Base-by-base conservation (phyloP, 2,113 vertebrate genomes). In the Melanotaenia duboulayi region DNA sequence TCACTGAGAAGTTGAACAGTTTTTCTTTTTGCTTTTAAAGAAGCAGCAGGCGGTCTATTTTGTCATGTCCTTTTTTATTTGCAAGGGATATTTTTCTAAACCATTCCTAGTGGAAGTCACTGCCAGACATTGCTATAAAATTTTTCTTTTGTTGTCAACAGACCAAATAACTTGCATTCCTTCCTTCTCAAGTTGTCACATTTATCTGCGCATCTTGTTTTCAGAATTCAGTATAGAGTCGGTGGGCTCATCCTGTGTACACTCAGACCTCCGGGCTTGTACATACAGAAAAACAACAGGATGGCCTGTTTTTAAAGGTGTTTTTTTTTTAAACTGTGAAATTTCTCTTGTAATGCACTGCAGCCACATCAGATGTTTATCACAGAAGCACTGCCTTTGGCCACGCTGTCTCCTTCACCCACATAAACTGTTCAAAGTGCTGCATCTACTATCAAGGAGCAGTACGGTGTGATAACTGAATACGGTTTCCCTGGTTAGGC, bases 81-180 rank as follows among this genome's bases (percentile, higher is more conserved):
- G 44, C 58, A 62, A 42, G 46, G 69, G 4, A 39, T 66, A 71
- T 80, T 42, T 52, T 78, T 73, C 60, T 56, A 12, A 71, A 58
- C 37, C 60, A 71, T 68, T 46, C 50, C 64, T 58, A 58, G 71
- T 76, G 50, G 46, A 28, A 60, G 24, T 82, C 55, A 67, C 69
- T 84, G 66, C 74, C 82, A 87, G 71, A 67, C 62, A 11, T 54
- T 3, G 65, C 79, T 71, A 71, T 82, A 79, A 83, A 84, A 84
- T 50, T 84, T 48, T 87, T 87, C 39, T 73, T 86, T 85, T 76
- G 39, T 80, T 82, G 76, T 84, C 76, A 76, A 63, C 76, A 74
- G 76, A 89, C 89, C 92, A 92, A 92, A 93, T 90, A 87, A 86
- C 85, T 87, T 60, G 81, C 89, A 90, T 90, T 91, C 89, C 83